Conservation (phyloP, 37 sponge, comb jelly and placozoan species). For the Tethya wilhelma region DNA sequence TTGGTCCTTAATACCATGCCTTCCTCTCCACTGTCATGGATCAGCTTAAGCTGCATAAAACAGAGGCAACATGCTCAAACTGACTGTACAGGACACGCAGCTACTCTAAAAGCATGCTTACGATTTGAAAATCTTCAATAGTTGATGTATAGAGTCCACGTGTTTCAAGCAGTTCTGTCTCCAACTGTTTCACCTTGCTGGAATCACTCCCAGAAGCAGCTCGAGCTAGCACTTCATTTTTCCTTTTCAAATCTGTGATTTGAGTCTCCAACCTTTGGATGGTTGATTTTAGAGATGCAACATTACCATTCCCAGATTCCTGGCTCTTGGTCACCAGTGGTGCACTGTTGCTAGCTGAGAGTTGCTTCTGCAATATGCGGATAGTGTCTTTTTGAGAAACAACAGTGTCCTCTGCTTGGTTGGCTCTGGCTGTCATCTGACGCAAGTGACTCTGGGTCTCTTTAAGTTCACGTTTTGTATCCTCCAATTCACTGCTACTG, state of each 20-base stretch:
- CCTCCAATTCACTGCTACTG: not conserved
- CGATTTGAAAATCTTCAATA: conserved; percentile 73
- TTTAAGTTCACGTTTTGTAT: not conserved
- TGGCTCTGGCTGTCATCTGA: conserved; percentile 23
- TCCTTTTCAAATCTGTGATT: no score
- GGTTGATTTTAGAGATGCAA: not conserved
- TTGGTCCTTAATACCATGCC: conserved; percentile 57
- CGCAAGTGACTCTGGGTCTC: not conserved
- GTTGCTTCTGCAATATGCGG: not conserved
- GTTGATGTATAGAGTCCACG: conserved; percentile 76
- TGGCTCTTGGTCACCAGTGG: no score
- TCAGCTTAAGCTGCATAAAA: conserved; percentile 30
- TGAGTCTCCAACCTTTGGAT: not conserved
- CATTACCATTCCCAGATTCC: not conserved
- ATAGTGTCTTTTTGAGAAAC: not conserved
- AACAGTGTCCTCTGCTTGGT: conserved; percentile 8
- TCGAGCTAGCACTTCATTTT: not conserved
- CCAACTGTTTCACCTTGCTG: conserved; percentile 22
- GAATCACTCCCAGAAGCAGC: not conserved
- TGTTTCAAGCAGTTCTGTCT: conserved; percentile 72
- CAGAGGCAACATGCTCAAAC: not conserved
- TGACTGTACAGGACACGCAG: not conserved
- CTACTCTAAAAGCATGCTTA: conserved; percentile 10
- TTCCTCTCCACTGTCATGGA: conserved; percentile 29
- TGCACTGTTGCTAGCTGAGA: not conserved